These are phyloP conservation scores for Progne subis DNA, from an alignment of 2,113 vertebrate genomes.

Conservation along the genomic window DNA sequence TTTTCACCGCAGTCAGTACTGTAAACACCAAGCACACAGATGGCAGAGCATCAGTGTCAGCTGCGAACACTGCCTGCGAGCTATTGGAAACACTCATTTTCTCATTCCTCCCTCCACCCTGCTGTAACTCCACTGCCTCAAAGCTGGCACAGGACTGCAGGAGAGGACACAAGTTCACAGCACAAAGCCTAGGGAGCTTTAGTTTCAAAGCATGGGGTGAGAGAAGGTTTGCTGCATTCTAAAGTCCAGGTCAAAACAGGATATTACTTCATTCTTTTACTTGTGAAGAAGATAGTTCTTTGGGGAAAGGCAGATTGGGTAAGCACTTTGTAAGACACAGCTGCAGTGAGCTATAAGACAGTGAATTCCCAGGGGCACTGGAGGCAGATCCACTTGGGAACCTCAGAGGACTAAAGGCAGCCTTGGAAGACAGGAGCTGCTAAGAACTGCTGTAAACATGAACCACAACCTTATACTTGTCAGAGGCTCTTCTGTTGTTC, in stretches of 20 bases:
- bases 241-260: not conserved
- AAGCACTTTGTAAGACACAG: not conserved
- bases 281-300: not conserved
- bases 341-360: not conserved
- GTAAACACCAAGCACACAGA: constrained; percentile 30
- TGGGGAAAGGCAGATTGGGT: not conserved
- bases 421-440: not conserved
- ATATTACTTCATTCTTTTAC: not conserved
- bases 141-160: not conserved
- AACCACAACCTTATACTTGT: not conserved
- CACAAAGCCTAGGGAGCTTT: not conserved
- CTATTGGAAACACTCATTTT: not conserved
- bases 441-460: not conserved
- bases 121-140: not conserved
- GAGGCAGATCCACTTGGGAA: not conserved
- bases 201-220: not conserved
- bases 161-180: not conserved
- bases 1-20: not conserved
- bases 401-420: not conserved
- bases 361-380: not conserved
- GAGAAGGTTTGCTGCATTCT: not conserved
- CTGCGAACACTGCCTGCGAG: not conserved
- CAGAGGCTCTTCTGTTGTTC: not conserved
- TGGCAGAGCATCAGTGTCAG: constrained; percentile 12
- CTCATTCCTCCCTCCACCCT: not conserved